Percentiles rank a stretch among this genome's conserved stretches.
phyloP scores from a whole-genome alignment of 2,888 invertebrate species.

The Panzeria rudis region DNA sequence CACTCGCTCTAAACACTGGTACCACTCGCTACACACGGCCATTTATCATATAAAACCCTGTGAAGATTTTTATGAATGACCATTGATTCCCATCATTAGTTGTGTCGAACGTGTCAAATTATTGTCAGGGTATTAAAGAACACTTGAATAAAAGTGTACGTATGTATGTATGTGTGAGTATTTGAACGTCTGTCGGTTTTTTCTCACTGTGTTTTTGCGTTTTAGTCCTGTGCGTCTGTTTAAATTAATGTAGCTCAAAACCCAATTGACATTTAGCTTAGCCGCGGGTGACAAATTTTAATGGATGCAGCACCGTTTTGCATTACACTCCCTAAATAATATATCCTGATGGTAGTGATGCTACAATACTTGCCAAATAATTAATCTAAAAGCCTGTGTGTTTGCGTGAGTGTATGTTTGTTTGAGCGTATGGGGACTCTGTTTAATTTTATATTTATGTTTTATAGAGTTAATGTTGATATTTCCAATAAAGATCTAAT shows the following conservation, averaged over 20 bases:
- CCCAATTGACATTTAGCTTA: constrained; percentile 81
- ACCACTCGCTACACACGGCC: constrained; percentile 25
- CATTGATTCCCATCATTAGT: constrained; percentile 82
- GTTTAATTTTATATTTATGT: constrained; percentile 42
- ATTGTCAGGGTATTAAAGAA: constrained; percentile 77
- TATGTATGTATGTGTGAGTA: neutral
- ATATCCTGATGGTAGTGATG: constrained; percentile 47
- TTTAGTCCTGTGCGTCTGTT: constrained; percentile 53
- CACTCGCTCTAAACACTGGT: constrained; percentile 8
- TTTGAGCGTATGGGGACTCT: neutral
- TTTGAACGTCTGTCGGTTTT: neutral
- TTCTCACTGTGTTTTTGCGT: neutral
- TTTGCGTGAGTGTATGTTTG: constrained; percentile 2
- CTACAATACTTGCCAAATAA: constrained; percentile 33
- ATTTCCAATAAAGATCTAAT: constrained; percentile 66
- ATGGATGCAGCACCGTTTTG: constrained; percentile 75
- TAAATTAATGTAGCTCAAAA: constrained; percentile 69
- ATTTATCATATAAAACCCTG: constrained; percentile 69
- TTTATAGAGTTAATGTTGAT: constrained; percentile 61
- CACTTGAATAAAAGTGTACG: constrained; percentile 16
- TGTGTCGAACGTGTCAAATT: constrained; percentile 82
- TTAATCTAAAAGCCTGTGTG: constrained; percentile 43
- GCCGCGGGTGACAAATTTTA: constrained; percentile 83
- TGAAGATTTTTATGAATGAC: constrained; percentile 73
- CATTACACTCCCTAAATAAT: constrained; percentile 71